Conservation (phyloP, 2,113 vertebrate genomes). For the Anguilla japonica region DNA sequence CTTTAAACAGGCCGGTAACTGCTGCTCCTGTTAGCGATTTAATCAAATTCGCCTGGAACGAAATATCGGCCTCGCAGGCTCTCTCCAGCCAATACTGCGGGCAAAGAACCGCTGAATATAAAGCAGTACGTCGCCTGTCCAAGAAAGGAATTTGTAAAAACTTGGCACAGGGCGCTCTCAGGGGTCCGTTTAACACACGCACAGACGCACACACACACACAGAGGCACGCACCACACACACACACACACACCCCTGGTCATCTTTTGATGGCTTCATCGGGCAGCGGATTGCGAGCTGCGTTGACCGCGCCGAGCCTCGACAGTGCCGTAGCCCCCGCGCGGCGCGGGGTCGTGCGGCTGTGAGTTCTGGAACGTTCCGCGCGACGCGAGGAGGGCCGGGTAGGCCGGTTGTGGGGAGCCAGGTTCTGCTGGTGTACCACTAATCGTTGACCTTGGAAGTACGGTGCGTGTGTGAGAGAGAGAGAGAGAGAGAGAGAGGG, state of each 20-base stretch:
- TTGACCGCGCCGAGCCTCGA: constrained; percentile 55
- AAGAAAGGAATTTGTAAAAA: constrained; percentile 68
- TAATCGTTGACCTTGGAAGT: constrained; percentile 10
- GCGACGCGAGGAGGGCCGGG: not conserved
- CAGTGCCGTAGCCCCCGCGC: constrained; percentile 44
- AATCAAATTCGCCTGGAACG: constrained; percentile 77
- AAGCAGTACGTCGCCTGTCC: constrained; percentile 50
- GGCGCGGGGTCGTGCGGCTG: not conserved
- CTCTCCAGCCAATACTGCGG: constrained; percentile 60
- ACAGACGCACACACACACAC: constrained; percentile 61
- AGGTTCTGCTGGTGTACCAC: not conserved
- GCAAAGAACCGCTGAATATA: constrained; percentile 8
- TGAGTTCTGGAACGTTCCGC: not conserved
- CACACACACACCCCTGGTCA: constrained; percentile 36
- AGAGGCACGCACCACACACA: constrained; percentile 47
- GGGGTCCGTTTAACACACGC: constrained; percentile 71
- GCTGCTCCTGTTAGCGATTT: constrained; percentile 80
- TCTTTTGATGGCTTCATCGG: constrained; percentile 63
- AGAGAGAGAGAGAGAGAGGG: no score
- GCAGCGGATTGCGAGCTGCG: constrained; percentile 66
- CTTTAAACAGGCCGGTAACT: constrained; percentile 78
- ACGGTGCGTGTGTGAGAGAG: not conserved
- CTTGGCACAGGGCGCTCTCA: constrained; percentile 64
- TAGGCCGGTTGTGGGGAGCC: not conserved
- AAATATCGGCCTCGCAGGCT: constrained; percentile 68